A percentile compares a stretch with the other conserved stretches of the same genome.
phyloP scores from a whole-genome alignment of 2,113 vertebrate species.

The Hippocampus comes region DNA sequence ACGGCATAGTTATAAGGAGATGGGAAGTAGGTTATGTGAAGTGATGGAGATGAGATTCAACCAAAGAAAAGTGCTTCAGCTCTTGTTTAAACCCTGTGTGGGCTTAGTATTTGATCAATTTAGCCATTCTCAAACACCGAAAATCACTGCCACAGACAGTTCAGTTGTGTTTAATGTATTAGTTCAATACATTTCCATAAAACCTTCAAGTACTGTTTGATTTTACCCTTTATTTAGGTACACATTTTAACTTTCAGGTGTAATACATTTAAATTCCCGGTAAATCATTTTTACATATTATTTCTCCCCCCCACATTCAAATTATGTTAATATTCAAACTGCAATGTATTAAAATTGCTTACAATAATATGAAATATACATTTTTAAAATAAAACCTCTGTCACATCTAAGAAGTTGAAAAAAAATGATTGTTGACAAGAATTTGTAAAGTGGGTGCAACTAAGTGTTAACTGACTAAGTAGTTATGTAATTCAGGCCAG shows the following conservation, averaged over 20 bases:
- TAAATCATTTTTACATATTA: no score
- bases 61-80: neutral
- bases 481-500: no score
- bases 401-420: no score
- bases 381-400: neutral
- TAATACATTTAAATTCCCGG: neutral
- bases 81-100: no score
- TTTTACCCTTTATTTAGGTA: neutral
- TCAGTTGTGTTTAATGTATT: neutral
- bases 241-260: neutral
- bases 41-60: neutral
- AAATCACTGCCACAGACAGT: neutral
- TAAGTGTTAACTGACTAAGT: no score
- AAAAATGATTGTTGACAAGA: no score
- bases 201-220: neutral
- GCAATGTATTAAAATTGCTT: no score
- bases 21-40: neutral
- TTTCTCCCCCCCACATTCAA: no score
- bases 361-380: no score
- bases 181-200: neutral
- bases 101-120: neutral
- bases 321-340: no score
- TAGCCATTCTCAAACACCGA: neutral
- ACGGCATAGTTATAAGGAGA: neutral
- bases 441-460: no score